Conservation (phyloP, 2,888 invertebrate species). For the Thecophora atra region DNA sequence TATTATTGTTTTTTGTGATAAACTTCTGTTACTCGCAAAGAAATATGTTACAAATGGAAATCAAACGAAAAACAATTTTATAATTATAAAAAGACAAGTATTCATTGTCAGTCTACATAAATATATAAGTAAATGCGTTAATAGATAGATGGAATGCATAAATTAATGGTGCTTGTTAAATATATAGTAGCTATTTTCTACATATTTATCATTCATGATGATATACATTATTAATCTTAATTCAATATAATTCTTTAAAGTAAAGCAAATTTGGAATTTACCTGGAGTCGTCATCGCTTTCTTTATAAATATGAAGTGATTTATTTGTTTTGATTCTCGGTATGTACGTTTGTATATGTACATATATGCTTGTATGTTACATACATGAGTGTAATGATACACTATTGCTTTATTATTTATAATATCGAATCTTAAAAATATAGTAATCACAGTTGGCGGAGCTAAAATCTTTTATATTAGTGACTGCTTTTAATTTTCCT, state of each 20-base stretch:
- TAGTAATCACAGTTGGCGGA: conserved; percentile 68
- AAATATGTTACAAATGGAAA: conserved; percentile 58
- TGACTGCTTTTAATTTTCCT: conserved; percentile 55
- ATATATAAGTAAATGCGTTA: background rate
- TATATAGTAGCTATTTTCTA: conserved; percentile 38
- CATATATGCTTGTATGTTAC: no score
- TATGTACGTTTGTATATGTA: conserved; percentile 37
- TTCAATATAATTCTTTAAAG: background rate
- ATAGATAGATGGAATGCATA: conserved; percentile 18
- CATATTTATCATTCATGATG: conserved; percentile 5
- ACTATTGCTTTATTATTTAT: conserved; percentile 53
- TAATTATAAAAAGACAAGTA: conserved; percentile 53
- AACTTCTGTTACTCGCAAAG: conserved; percentile 63
- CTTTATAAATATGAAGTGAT: conserved; percentile 4
- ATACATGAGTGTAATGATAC: conserved; percentile 12
- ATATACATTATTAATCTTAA: conserved; percentile 29
- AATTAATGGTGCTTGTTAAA: conserved; percentile 38
- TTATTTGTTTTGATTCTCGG: conserved; percentile 16
- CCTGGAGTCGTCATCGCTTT: conserved; percentile 52
- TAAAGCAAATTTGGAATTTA: conserved; percentile 50
- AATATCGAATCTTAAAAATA: conserved; percentile 66
- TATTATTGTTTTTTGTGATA: conserved; percentile 66
- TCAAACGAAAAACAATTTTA: conserved; percentile 50
- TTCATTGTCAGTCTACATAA: conserved; percentile 14
- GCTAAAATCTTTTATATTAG: conserved; percentile 61